A percentile compares a stretch with the other conserved stretches of the same genome.
phyloP scores from a whole-genome alignment of 2,797 vertebrate species.

The Aldrovandia affinis region DNA sequence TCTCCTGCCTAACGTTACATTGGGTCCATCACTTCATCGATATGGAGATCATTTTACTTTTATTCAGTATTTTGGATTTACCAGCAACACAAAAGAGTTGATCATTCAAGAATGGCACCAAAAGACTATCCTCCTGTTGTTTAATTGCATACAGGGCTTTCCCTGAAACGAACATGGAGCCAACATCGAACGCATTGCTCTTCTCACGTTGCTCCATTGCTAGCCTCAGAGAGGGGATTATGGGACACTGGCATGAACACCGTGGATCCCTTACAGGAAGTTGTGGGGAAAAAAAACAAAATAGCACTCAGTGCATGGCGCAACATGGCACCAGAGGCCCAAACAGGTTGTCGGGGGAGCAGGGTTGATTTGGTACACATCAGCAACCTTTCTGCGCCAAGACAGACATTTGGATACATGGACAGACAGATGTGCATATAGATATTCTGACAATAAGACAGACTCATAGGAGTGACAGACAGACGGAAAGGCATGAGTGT shows the following conservation, averaged over 20 bases:
- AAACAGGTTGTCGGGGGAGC: neutral
- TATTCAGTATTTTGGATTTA: too few species aligned
- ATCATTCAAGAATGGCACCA: too few species aligned
- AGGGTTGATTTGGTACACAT: neutral
- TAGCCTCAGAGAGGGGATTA: neutral
- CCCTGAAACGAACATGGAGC: neutral
- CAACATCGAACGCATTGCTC: neutral
- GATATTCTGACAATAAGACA: neutral
- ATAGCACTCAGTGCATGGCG: neutral
- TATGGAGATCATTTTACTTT: too few species aligned
- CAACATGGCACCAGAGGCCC: neutral
- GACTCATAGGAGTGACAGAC: neutral
- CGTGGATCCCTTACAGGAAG: neutral
- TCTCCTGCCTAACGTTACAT: too few species aligned
- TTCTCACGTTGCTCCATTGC: neutral
- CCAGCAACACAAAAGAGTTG: too few species aligned
- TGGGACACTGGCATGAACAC: neutral
- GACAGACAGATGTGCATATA: neutral
- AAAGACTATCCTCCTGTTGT: too few species aligned
- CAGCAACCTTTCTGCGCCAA: neutral
- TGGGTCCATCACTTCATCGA: too few species aligned
- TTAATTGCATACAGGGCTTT: too few species aligned
- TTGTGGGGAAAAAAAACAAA: neutral
- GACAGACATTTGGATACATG: too few species aligned
- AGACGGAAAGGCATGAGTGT: neutral